Evolutionary conservation across 2,113 vertebrate genomes (phyloP), one percentile per base, ranked within the genome.

Genomic region (Microcebus murinus): DNA sequence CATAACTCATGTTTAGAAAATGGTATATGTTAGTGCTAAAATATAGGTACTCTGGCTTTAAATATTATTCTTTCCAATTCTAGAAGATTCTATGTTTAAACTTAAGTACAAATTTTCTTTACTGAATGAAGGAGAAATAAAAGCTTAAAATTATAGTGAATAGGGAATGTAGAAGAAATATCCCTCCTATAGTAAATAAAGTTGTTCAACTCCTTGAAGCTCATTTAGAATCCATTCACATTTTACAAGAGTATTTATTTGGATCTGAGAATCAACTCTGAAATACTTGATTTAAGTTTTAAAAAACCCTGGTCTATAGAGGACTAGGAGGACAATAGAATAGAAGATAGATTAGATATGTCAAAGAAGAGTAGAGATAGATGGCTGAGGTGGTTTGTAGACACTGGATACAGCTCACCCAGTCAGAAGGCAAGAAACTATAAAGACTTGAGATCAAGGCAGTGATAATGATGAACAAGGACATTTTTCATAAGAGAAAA

Each of bases 81-180:
- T 52, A 88, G 42, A 95, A 95, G 84, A 50, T 73, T 87, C 25
- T 70, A 2, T 82, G 52, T 80, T 84, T 94, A 52, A 73, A 67
- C 5, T 55, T 81, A 68, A 3, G 2, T 42, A 42, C 9, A 83
- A 76, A 91, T 34, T 82, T 59, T 73, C 50, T 11, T 82, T 82
- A 23, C 6, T 71, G 27, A 90, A 86, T 70, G 2, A 1, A 90
- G 15, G 3, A 80, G 31, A 91, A 77, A 77, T 63, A 86, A 85
- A 42, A 91, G 6, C 25, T 77, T 59, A 77, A 77, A 74, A 73
- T 42, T 9, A n/a, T 5, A 59, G 59, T 34, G 29, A 67, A 59
- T 18, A 34, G 29, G 23, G 4, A 82, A 74, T 70, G 17, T 36
- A 50, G 34, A 83, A 17, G 55, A 86, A 92, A 48, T 50, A 73